Conservation (phyloP, 2,888 invertebrate species). For the Cataglyphis albicans region DNA sequence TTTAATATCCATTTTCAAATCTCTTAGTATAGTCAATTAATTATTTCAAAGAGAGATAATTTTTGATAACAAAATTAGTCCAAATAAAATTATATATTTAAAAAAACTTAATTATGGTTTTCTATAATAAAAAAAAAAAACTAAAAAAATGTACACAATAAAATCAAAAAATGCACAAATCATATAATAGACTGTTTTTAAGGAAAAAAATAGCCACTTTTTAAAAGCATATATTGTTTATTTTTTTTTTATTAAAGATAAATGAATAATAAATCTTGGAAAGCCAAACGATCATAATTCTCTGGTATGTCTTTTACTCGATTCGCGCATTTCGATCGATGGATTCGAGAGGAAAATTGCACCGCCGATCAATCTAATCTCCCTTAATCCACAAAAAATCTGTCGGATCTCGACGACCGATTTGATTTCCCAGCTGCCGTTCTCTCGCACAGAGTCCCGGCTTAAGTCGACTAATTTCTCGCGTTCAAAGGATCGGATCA, state of each 20-base stretch:
- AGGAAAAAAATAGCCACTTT: background rate
- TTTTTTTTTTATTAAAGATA: background rate
- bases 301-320: constrained; percentile 23
- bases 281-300: constrained; percentile 29
- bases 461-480: constrained; percentile 56
- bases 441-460: constrained; percentile 38
- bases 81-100: background rate
- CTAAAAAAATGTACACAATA: background rate
- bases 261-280: constrained; percentile 18
- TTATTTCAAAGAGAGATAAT: background rate
- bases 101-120: background rate
- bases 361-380: constrained; percentile 42
- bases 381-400: constrained; percentile 47
- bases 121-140: background rate
- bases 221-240: background rate
- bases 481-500: constrained; percentile 47
- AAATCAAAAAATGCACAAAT: background rate
- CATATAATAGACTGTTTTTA: background rate
- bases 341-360: background rate
- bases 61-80: background rate
- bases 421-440: constrained; percentile 35
- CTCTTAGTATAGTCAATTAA: background rate
- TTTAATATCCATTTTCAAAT: too few species aligned
- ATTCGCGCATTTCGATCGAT: constrained; percentile 39
- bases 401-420: constrained; percentile 30